Evolutionary conservation across 2,113 vertebrate genomes (phyloP), one percentile per base, ranked within the genome.

Genomic region (Melanerpes aurifrons): DNA sequence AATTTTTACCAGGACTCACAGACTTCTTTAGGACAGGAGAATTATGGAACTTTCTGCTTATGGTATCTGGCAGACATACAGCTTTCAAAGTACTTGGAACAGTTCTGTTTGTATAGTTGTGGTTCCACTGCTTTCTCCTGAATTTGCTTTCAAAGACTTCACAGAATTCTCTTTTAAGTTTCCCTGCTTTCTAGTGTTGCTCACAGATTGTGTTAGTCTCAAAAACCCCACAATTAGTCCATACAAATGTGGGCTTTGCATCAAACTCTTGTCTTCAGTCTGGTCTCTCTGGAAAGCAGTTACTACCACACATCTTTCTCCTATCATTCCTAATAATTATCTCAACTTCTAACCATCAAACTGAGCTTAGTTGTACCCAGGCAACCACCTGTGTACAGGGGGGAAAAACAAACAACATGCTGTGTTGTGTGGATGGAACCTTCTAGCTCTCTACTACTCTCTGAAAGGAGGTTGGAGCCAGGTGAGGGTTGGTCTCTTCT

Each of bases 81-180:
- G 66, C 58, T 70, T 66, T 21, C 20, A 18, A 93, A 67, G 80
- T 7, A 47, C 62, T 89, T 84, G 83, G 82, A 83, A 70, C 77
- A 32, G 28, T 83, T 86, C 56, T 90, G 78, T 7, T 75, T 93
- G 81, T 61, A 9, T 31, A 67, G 26, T 68, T 57, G 72, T 81
- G 83, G 89, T 48, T 95, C n/a, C 4, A 1, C 13, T 81, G 59
- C n/a, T 74, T 83, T 63, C 64, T 47, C 73, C 73, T 28, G 62
- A 81, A 71, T 93, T 92, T 73, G 77, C 69, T 78, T 88, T 43
- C 70, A 94, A 82, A 92, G 50, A 26, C 26, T 93, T 92, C 0
- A 0, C 40, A 90, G 91, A 77, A 77, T 77, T 86, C 87, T 37
- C 76, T 88, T 91, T 89, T 24, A 72, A 64, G 66, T 79, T 71